Percentiles rank a stretch among this genome's conserved stretches.
Conservation (phyloP, 37 sponge, comb jelly and placozoan genomes). For the Hexactinellida sp. region DNA sequence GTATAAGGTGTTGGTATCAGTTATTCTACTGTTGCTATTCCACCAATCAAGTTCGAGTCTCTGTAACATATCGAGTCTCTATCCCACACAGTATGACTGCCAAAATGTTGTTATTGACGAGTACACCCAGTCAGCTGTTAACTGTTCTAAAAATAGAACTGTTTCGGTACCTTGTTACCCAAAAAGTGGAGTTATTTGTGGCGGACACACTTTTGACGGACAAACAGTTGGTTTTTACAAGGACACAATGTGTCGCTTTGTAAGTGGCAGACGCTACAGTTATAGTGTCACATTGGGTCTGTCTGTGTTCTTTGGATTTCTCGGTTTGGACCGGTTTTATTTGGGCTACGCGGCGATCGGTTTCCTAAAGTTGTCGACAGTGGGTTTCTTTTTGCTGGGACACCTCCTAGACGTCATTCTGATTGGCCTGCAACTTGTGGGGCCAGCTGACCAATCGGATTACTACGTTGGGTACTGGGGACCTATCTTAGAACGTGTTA, state of each 20-base stretch:
- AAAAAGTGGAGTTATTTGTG: not conserved
- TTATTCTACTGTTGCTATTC: not conserved
- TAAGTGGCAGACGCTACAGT: constrained; percentile 50
- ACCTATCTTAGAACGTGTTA: constrained; percentile 33
- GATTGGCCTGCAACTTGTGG: constrained; percentile 54
- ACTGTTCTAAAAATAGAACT: not conserved
- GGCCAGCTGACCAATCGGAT: constrained; percentile 77
- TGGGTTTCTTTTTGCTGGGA: constrained; percentile 91
- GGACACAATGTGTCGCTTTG: constrained; percentile 20
- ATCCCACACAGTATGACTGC: not conserved
- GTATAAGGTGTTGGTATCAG: no score
- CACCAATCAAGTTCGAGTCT: not conserved
- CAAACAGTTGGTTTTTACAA: not conserved
- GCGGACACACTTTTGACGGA: not conserved
- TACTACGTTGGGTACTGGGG: constrained; percentile 75
- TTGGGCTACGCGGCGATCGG: constrained; percentile 92
- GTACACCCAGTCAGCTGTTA: not conserved
- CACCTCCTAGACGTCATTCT: constrained; percentile 83
- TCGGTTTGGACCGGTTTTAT: constrained; percentile 92
- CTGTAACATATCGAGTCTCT: not conserved
- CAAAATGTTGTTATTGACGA: not conserved
- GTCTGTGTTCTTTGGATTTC: constrained; percentile 86
- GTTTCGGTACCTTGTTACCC: not conserved
- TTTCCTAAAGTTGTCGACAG: constrained; percentile 81
- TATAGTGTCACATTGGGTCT: constrained; percentile 59